Conservation (phyloP, 2,113 vertebrate species). For the Aplodontia rufa region DNA sequence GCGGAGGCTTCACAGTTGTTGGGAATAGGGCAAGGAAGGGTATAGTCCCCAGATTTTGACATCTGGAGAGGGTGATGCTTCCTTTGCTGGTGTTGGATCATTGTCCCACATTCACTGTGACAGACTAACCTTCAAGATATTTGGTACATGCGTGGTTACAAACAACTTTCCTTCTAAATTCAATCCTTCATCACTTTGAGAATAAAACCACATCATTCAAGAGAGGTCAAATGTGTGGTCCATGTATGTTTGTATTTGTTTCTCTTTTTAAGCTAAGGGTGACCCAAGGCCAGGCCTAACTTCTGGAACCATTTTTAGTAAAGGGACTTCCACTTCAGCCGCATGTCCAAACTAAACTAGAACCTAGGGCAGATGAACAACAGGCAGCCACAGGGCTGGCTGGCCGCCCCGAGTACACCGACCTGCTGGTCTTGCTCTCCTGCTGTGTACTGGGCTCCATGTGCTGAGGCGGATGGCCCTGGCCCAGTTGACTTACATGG, state of each 20-base stretch:
- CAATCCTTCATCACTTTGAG: not conserved
- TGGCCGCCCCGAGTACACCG: conserved; percentile 38
- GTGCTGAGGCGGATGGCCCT: conserved; percentile 26
- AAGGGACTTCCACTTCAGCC: not conserved
- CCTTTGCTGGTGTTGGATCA: not conserved
- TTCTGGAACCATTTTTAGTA: conserved; percentile 19
- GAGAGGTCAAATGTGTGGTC: not conserved
- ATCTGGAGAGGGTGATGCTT: not conserved
- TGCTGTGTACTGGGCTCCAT: conserved; percentile 20
- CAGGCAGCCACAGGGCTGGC: conserved; percentile 42
- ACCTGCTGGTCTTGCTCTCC: conserved; percentile 46
- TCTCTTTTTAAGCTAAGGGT: conserved; percentile 15
- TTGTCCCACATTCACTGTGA: not conserved
- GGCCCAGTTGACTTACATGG: conserved; percentile 62
- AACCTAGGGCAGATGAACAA: not conserved
- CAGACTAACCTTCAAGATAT: not conserved
- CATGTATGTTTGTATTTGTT: not conserved
- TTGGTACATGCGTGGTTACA: not conserved
- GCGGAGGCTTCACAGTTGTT: not conserved
- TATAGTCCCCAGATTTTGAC: not conserved
- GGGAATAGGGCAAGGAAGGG: not conserved
- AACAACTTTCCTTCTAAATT: not conserved
- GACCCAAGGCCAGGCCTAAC: not conserved
- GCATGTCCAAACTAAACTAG: not conserved
- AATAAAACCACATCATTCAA: not conserved